phyloP scores from a whole-genome alignment of 2,113 vertebrate species.

The Clarias macrocephalus region DNA sequence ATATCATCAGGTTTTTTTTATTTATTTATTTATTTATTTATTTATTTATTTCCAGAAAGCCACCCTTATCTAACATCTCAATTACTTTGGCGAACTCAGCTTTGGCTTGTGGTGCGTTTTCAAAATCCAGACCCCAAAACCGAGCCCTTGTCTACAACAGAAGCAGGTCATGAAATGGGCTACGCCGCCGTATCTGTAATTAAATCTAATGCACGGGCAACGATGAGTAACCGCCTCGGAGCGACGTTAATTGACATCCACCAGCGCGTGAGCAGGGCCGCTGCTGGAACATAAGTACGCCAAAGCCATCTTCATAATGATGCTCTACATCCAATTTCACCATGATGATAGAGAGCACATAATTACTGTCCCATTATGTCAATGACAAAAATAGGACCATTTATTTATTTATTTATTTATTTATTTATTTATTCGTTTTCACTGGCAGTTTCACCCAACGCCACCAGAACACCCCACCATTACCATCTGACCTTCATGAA shows the following conservation, averaged over 20 bases:
- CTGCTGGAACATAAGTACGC: not conserved
- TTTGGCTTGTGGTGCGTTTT: not conserved
- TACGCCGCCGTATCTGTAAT: constrained; percentile 32
- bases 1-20: not conserved
- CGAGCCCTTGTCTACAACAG: no score
- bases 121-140: not conserved
- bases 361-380: constrained; percentile 2
- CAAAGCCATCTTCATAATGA: constrained; percentile 14
- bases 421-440: not conserved
- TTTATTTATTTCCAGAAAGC: not conserved
- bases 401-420: not conserved
- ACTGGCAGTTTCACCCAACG: not conserved
- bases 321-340: constrained; percentile 9
- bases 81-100: not conserved
- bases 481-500: not conserved
- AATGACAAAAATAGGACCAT: not conserved
- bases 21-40: not conserved
- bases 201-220: constrained; percentile 30
- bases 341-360: not conserved
- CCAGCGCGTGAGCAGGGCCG: constrained; percentile 5
- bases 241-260: constrained; percentile 19
- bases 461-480: not conserved
- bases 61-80: not conserved
- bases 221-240: not conserved
- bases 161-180: constrained; percentile 13